These are phyloP conservation scores for Andrena camellia DNA, from an alignment of 2,888 invertebrate species.

Conservation along the genomic window DNA sequence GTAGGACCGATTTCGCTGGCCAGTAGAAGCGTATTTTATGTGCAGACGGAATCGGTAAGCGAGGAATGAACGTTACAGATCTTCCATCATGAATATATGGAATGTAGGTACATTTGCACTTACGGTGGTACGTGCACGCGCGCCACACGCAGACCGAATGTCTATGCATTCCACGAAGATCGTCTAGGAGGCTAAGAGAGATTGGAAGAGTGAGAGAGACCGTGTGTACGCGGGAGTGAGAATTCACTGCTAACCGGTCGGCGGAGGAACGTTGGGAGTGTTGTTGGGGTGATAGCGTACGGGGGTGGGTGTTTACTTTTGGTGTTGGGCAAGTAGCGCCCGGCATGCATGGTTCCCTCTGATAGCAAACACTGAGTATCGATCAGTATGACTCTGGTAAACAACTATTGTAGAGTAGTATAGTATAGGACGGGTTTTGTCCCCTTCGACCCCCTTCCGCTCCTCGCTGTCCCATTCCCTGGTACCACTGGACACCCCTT, in stretches of 20 bases:
- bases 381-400: slow-evolving; percentile 85
- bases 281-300: slow-evolving; percentile 76
- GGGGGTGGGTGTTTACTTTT: slow-evolving; percentile 82
- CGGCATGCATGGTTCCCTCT: slow-evolving; percentile 82
- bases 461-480: slow-evolving; percentile 56
- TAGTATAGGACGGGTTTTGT: slow-evolving; percentile 79
- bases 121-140: slow-evolving; percentile 32
- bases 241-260: slow-evolving; percentile 69
- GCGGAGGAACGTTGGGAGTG: slow-evolving; percentile 73
- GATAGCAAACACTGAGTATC: slow-evolving; percentile 85
- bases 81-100: slow-evolving; percentile 25
- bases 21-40: not conserved
- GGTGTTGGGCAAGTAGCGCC: slow-evolving; percentile 83
- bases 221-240: slow-evolving; percentile 57
- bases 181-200: slow-evolving; percentile 60
- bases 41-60: not conserved
- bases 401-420: slow-evolving; percentile 84
- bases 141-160: slow-evolving; percentile 49
- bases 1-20: not conserved
- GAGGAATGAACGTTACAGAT: not conserved
- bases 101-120: slow-evolving; percentile 55
- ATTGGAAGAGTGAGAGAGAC: slow-evolving; percentile 59
- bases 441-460: slow-evolving; percentile 67
- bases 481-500: slow-evolving; percentile 54
- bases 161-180: slow-evolving; percentile 62